phyloP scores from a whole-genome alignment of 1,140 invertebrate genomes.

The Chlorops oryzae region DNA sequence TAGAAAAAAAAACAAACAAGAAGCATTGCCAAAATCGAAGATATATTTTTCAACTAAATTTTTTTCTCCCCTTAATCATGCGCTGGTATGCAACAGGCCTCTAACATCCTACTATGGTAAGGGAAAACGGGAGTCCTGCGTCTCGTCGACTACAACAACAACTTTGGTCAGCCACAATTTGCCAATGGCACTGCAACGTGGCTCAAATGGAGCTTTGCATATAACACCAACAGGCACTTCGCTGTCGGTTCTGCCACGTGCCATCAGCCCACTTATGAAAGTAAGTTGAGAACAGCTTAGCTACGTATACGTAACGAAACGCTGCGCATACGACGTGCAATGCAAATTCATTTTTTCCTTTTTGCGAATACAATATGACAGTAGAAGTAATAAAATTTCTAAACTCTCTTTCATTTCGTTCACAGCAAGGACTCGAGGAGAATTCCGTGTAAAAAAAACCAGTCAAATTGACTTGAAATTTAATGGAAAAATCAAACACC shows the following conservation, averaged over 20 bases:
- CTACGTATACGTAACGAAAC: not conserved
- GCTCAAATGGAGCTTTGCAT: conserved; percentile 44
- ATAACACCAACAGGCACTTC: conserved; percentile 26
- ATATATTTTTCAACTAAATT: too few species aligned
- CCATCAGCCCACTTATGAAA: conserved; percentile 45
- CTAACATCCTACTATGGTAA: conserved; percentile 43
- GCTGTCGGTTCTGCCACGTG: conserved; percentile 32
- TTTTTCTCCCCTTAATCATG: too few species aligned
- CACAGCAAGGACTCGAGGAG: conserved; percentile 40
- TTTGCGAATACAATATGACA: not conserved
- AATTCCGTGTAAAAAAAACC: conserved; percentile 36
- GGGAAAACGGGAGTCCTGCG: conserved; percentile 43
- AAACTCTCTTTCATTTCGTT: conserved; percentile 3
- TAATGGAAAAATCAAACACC: too few species aligned
- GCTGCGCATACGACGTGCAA: not conserved
- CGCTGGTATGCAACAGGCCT: too few species aligned
- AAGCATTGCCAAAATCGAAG: too few species aligned
- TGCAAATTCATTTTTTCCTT: not conserved
- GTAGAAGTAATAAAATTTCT: too few species aligned
- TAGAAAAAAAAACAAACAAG: too few species aligned
- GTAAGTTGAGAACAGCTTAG: conserved; percentile 17
- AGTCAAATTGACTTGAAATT: too few species aligned
- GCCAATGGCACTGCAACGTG: conserved; percentile 29
- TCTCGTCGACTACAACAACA: conserved; percentile 45
- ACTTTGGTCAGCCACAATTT: conserved; percentile 40